Evolutionary conservation across 2,797 vertebrate genomes (phyloP).

Genomic region (Eulemur albifrons): DNA sequence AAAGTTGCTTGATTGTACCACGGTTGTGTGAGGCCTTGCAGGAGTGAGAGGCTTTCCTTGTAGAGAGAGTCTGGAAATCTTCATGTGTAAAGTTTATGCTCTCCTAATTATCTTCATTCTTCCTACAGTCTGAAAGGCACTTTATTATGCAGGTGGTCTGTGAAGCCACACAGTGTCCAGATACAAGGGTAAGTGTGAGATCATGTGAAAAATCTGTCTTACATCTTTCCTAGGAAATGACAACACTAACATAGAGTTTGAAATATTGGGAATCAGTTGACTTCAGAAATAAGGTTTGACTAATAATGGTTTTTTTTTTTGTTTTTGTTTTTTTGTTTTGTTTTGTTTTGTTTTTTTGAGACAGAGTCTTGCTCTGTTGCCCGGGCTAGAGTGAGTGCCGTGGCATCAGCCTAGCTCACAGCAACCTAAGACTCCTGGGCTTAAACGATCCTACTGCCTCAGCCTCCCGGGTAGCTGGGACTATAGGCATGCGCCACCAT

Average conservation of each 20-base stretch:
- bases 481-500: too few species aligned
- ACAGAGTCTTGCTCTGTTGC: too few species aligned
- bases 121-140: conserved; percentile 94
- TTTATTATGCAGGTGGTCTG: conserved; percentile 99
- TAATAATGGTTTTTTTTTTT: neutral
- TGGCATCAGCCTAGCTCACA: too few species aligned
- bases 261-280: neutral
- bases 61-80: neutral
- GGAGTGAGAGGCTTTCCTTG: neutral
- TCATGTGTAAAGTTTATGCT: neutral
- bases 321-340: too few species aligned
- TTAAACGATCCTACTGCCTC: too few species aligned
- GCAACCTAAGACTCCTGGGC: too few species aligned
- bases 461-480: too few species aligned
- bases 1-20: neutral
- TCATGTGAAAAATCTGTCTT: neutral
- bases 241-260: neutral
- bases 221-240: neutral
- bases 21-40: neutral
- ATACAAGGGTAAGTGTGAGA: conserved; percentile 92
- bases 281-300: conserved; percentile 10
- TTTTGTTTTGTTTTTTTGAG: too few species aligned
- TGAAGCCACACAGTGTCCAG: conserved; percentile 98
- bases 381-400: too few species aligned
- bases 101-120: conserved; percentile 54